phyloP scores from a whole-genome alignment of 1,140 invertebrate genomes.

The Apis mellifera region Amel_HAv3.1 CM009933.2:7027001-7027500 shows the following conservation, averaged over 20 bases:
- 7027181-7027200: neutral
- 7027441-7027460: constrained; percentile 3
- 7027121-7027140: too few species aligned
- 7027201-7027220: neutral
- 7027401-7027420: constrained; percentile 53
- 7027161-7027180: too few species aligned
- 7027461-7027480: constrained; percentile 25
- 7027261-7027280: constrained; percentile 14
- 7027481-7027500: constrained; percentile 48
- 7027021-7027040: too few species aligned
- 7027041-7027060: too few species aligned
- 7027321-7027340: constrained; percentile 75
- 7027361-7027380: constrained; percentile 68
- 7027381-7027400: constrained; percentile 61
- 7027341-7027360: constrained; percentile 71
- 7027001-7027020: too few species aligned
- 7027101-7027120: too few species aligned
- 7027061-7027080: too few species aligned
- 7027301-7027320: constrained; percentile 66
- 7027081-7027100: too few species aligned
- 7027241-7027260: constrained; percentile 26
- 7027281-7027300: constrained; percentile 44
- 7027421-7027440: constrained; percentile 46
- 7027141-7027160: too few species aligned
- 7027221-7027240: neutral